Evolutionary conservation across 2,888 invertebrate species (phyloP).

Genomic region (Perithous albicinctus): DNA sequence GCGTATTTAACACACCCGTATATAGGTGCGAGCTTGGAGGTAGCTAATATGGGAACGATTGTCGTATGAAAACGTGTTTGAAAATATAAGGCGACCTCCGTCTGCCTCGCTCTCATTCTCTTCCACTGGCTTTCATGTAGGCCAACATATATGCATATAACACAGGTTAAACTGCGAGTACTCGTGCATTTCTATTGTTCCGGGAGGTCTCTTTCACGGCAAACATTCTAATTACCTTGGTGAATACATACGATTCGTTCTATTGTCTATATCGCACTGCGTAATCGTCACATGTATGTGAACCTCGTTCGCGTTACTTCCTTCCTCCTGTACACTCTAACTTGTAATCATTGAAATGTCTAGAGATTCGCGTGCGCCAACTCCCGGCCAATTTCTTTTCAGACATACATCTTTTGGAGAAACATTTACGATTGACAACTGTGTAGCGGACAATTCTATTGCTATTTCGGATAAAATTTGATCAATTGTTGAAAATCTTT

Average conservation of each 20-base stretch:
- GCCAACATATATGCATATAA: neutral
- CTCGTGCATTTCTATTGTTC: slow-evolving; percentile 30
- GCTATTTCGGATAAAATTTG: no score
- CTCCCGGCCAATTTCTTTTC: no score
- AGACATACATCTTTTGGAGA: no score
- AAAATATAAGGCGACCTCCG: neutral
- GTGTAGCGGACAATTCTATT: no score
- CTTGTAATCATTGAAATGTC: neutral
- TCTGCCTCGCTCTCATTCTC: neutral
- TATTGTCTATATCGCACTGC: neutral
- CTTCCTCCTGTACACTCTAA: neutral
- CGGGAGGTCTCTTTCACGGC: neutral
- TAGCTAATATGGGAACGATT: neutral
- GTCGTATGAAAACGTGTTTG: slow-evolving; percentile 23
- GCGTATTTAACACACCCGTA: slow-evolving; percentile 23
- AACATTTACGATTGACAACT: no score
- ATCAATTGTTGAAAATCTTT: no score
- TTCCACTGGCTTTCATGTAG: slow-evolving; percentile 10
- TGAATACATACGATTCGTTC: neutral
- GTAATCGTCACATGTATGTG: neutral
- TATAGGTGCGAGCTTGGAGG: neutral
- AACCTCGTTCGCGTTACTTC: neutral
- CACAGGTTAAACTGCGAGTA: neutral
- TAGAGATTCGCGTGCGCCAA: no score
- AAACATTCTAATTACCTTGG: slow-evolving; percentile 23